These are phyloP conservation scores for Rhadina sibilatrix DNA, from an alignment of 2,113 vertebrate species.

Conservation along the genomic window DNA sequence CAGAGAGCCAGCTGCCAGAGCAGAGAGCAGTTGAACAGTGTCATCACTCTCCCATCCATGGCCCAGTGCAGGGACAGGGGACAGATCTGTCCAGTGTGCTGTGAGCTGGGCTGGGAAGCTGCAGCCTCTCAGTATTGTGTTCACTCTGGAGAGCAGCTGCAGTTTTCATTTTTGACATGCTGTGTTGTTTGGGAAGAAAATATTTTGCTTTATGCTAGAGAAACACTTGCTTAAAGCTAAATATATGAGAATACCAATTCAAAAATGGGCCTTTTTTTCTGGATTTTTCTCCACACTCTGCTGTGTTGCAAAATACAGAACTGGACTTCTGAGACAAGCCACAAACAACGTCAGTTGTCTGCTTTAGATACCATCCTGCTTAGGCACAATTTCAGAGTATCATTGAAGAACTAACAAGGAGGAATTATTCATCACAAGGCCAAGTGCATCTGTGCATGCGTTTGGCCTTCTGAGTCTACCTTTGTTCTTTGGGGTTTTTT, in stretches of 20 bases:
- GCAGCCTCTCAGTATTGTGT: not conserved
- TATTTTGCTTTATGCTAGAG: not conserved
- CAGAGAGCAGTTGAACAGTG: not conserved
- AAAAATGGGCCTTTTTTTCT: not conserved
- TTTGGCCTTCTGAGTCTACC: not conserved
- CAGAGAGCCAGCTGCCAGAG: not conserved
- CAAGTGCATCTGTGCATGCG: not conserved
- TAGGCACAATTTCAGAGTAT: not conserved
- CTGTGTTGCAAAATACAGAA: not conserved
- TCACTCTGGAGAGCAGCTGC: not conserved
- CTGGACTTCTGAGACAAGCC: not conserved
- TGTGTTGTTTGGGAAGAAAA: not conserved
- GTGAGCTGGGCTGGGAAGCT: not conserved
- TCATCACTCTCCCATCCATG: accelerated
- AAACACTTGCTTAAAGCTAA: not conserved
- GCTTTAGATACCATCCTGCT: not conserved
- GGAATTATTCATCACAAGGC: not conserved
- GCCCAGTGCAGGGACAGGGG: not conserved
- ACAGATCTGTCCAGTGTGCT: not conserved
- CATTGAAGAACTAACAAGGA: not conserved
- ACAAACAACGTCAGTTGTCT: not conserved
- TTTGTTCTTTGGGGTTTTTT: not conserved
- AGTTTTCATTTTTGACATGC: not conserved
- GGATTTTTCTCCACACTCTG: not conserved
- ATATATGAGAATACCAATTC: not conserved